Conservation (phyloP, 2,888 invertebrate genomes). For the Strigamia transsilvanica region DNA sequence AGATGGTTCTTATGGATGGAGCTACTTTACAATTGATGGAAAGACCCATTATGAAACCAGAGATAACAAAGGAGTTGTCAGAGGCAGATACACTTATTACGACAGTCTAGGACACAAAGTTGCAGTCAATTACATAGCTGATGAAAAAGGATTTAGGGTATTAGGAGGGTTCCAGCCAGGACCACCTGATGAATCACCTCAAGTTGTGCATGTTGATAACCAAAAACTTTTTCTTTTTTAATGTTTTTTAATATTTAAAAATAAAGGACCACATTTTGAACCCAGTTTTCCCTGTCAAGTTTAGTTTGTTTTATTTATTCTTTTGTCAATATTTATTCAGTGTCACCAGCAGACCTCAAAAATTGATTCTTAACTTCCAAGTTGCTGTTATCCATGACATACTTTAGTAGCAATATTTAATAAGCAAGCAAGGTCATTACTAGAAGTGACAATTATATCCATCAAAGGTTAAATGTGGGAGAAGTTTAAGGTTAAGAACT, state of each 20-base stretch:
- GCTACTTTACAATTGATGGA: slow-evolving; percentile 50
- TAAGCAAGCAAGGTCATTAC: slow-evolving; percentile 28
- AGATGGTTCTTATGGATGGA: slow-evolving; percentile 48
- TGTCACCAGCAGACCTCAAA: background rate
- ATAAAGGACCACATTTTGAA: no score
- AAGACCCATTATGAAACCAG: slow-evolving; percentile 51
- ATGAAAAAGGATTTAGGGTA: slow-evolving; percentile 46
- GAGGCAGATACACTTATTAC: slow-evolving; percentile 50
- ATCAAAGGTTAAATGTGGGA: slow-evolving; percentile 4
- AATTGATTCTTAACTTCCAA: background rate
- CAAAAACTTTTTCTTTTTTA: background rate
- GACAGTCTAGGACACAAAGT: slow-evolving; percentile 35
- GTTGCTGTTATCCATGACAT: slow-evolving; percentile 36
- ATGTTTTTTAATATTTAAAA: background rate
- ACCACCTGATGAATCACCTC: slow-evolving; percentile 23
- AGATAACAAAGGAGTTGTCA: slow-evolving; percentile 40
- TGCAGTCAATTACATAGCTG: slow-evolving; percentile 51
- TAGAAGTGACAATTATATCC: slow-evolving; percentile 27
- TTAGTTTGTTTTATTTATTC: background rate
- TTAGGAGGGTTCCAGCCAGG: slow-evolving; percentile 23
- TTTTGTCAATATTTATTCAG: background rate
- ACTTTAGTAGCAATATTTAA: slow-evolving; percentile 5
- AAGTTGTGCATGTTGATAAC: background rate
- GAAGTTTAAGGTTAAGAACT: slow-evolving; percentile 5
- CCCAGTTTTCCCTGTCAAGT: background rate